Evolutionary conservation across 2,797 vertebrate genomes (phyloP).

Genomic region (Gouania willdenowi): DNA sequence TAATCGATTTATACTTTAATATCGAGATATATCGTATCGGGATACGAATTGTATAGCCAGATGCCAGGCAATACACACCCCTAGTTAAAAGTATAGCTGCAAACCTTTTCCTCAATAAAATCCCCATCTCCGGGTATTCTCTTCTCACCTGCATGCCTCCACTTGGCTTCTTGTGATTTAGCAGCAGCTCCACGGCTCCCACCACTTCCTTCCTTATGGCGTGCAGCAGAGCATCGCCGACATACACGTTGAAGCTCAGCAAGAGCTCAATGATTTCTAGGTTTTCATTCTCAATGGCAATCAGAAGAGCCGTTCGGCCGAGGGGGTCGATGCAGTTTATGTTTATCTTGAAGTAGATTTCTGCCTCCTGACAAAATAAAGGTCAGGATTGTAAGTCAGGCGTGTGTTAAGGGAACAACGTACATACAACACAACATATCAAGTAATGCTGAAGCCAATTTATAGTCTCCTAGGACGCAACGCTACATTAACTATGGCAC

Average conservation of each 20-base stretch:
- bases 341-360: conserved; percentile 99
- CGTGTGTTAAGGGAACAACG: background rate
- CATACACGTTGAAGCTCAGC: conserved; percentile 88
- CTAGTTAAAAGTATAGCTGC: too few relatives aligned
- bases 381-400: background rate
- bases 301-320: conserved; percentile 94
- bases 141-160: conserved; percentile 90
- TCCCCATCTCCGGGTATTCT: background rate
- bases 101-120: too few relatives aligned
- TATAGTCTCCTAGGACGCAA: too few relatives aligned
- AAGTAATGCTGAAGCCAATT: too few relatives aligned
- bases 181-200: conserved; percentile 90
- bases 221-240: conserved; percentile 92
- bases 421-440: too few relatives aligned
- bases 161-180: conserved; percentile 95
- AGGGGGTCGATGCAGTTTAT: conserved; percentile 99
- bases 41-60: too few relatives aligned
- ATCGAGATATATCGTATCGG: too few relatives aligned
- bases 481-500: too few relatives aligned
- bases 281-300: conserved; percentile 98
- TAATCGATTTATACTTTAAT: too few relatives aligned
- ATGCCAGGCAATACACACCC: too few relatives aligned
- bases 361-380: conserved; percentile 79
- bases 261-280: conserved; percentile 94
- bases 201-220: conserved; percentile 97